phyloP scores from a whole-genome alignment of 1,140 invertebrate genomes.

The Pteromalus puparum region DNA sequence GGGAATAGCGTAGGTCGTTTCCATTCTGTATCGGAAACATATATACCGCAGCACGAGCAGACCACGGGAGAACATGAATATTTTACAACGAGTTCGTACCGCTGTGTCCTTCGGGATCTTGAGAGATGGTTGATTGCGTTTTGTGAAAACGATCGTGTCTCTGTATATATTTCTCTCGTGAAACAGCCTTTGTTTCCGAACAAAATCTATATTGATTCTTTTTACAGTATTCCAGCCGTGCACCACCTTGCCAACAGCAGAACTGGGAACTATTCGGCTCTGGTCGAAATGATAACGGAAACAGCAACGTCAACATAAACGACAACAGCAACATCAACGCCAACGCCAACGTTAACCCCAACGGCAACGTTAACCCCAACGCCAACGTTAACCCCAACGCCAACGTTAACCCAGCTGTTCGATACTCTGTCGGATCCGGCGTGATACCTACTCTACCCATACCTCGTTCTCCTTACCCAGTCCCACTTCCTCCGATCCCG shows the following conservation, averaged over 20 bases:
- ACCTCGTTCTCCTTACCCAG: too few relatives aligned
- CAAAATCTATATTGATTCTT: too few relatives aligned
- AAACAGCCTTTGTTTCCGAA: too few relatives aligned
- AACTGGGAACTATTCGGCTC: not conserved
- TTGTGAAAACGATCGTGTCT: not conserved
- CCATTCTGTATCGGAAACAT: not conserved
- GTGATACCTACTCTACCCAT: not conserved
- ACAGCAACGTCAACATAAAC: not conserved
- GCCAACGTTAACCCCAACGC: slow-evolving; percentile 5
- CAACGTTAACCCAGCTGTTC: not conserved
- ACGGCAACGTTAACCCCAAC: not conserved
- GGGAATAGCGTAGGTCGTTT: not conserved
- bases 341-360: slow-evolving; percentile 8
- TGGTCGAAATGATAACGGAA: too few relatives aligned
- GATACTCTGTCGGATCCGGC: too few relatives aligned
- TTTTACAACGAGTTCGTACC: slow-evolving; percentile 9
- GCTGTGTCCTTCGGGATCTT: not conserved
- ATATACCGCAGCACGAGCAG: not conserved
- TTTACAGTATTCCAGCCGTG: too few relatives aligned
- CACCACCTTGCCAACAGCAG: too few relatives aligned
- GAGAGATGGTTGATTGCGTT: not conserved
- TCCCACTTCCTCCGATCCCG: not conserved
- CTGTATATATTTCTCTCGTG: not conserved
- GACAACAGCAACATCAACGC: not conserved
- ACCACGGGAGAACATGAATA: slow-evolving; percentile 11